Conservation (phyloP, 2,113 vertebrate genomes). For the Neotoma lepida region DNA sequence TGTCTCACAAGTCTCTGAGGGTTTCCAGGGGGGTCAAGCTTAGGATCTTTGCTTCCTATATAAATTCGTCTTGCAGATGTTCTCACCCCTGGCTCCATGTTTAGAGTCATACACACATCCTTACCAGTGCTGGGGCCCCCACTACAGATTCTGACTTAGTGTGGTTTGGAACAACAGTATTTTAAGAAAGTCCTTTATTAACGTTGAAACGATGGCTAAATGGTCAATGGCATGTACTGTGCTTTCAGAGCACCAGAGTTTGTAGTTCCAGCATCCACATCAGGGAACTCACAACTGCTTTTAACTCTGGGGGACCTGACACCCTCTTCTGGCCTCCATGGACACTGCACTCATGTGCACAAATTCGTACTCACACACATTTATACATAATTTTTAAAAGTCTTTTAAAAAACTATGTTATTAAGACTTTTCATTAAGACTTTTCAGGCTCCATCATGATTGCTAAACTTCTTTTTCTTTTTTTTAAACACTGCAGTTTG, state of each 20-base stretch:
- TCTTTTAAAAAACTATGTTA: background rate
- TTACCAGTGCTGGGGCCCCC: background rate
- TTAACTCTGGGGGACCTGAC: background rate
- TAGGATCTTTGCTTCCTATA: constrained; percentile 13
- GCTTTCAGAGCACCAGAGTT: background rate
- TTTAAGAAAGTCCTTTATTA: background rate
- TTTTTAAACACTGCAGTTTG: no score
- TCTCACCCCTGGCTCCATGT: background rate
- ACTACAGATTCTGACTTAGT: background rate
- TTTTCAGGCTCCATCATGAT: background rate
- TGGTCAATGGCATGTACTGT: background rate
- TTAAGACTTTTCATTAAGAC: background rate
- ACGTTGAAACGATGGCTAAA: background rate
- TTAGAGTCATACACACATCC: background rate
- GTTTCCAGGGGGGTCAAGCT: background rate
- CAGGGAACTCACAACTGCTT: background rate
- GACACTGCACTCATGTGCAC: background rate
- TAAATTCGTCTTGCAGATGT: background rate
- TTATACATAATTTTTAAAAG: background rate
- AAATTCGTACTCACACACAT: background rate
- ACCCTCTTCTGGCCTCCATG: background rate
- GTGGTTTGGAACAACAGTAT: background rate
- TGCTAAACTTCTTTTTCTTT: background rate
- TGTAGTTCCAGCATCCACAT: background rate
- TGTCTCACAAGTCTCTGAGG: background rate